These are phyloP conservation scores for Styela clava DNA, from an alignment of 23 tunicate genomes.

Conservation along the genomic window DNA sequence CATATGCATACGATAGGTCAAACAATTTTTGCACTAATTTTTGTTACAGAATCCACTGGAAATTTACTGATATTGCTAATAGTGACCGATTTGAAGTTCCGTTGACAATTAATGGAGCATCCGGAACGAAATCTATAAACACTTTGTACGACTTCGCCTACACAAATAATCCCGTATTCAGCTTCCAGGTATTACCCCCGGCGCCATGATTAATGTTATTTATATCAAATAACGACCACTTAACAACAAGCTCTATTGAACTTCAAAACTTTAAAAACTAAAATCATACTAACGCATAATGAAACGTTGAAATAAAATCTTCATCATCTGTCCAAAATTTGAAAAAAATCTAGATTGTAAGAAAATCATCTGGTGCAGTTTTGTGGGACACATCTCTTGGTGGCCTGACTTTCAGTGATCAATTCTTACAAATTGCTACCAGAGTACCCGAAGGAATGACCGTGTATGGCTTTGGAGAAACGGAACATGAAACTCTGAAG, in stretches of 20 bases:
- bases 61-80: slow-evolving; percentile 54
- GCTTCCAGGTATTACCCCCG: slow-evolving; percentile 82
- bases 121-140: slow-evolving; percentile 39
- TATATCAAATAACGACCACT: too few species aligned
- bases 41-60: slow-evolving; percentile 76
- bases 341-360: slow-evolving; percentile 59
- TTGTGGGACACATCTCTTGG: slow-evolving; percentile 92
- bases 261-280: too few species aligned
- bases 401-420: slow-evolving; percentile 87
- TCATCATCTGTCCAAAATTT: too few species aligned
- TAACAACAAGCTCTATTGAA: too few species aligned
- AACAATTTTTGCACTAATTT: too few species aligned
- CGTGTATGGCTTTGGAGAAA: slow-evolving; percentile 96
- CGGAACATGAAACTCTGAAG: slow-evolving; percentile 68
- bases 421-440: slow-evolving; percentile 92
- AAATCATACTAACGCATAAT: too few species aligned
- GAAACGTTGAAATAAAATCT: too few species aligned
- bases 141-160: slow-evolving; percentile 74
- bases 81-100: slow-evolving; percentile 83
- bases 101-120: slow-evolving; percentile 57
- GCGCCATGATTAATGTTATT: too few species aligned
- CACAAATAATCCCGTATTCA: slow-evolving; percentile 76
- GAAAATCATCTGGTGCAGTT: slow-evolving; percentile 77
- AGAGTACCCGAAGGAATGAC: slow-evolving; percentile 49
- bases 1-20: too few species aligned